Conservation (phyloP, 2,888 invertebrate genomes). For the Griposia aprilina region DNA sequence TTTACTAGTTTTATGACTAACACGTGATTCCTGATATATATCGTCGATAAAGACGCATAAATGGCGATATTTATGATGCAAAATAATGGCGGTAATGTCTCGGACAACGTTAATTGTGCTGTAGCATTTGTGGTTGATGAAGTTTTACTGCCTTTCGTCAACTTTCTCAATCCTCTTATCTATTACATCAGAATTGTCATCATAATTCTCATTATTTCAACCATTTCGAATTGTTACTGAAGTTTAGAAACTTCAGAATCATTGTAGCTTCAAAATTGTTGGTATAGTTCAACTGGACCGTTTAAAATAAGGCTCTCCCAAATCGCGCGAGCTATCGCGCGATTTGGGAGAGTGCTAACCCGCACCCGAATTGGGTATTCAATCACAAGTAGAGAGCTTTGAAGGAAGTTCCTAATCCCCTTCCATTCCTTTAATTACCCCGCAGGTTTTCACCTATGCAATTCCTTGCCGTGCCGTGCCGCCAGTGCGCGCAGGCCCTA, state of each 20-base stretch:
- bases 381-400: not conserved
- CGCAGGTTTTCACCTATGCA: no score
- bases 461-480: no score
- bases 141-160: constrained; percentile 18
- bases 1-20: constrained; percentile 19
- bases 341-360: no score
- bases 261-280: not conserved
- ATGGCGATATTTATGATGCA: constrained; percentile 23
- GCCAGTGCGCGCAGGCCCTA: no score
- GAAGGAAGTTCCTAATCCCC: not conserved
- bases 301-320: no score
- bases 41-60: constrained; percentile 3
- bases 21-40: constrained; percentile 23
- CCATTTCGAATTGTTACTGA: not conserved
- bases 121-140: constrained; percentile 10
- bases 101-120: constrained; percentile 11
- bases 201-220: not conserved
- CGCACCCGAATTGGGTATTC: not conserved
- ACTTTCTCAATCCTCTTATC: not conserved
- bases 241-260: not conserved
- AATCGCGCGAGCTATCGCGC: no score
- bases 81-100: constrained; percentile 16
- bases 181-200: constrained; percentile 1
- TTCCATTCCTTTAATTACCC: no score
- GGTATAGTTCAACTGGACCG: not conserved